Evolutionary conservation across 2,888 invertebrate genomes (phyloP), one percentile per base, ranked within the genome.

Genomic region (Agonum fuliginosum): DNA sequence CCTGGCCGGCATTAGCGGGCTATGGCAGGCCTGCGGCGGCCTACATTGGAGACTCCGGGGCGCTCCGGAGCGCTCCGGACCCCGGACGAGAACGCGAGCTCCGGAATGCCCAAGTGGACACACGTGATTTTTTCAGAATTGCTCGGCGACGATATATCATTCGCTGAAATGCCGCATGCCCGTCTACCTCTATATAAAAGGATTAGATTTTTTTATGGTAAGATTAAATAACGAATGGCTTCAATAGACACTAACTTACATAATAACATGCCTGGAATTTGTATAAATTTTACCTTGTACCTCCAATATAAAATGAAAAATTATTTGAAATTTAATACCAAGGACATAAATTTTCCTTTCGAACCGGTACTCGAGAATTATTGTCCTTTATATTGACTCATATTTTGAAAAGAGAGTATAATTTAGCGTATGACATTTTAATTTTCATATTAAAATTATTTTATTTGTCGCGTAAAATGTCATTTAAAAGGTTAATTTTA

Each of bases 51-150:
- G 43, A 14, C 12, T 14, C 43, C 43, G n/a, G n/a, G n/a, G n/a
- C 37, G 19, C 19, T 41, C 1, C 58, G 30, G 48, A 58, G 30
- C n/a, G n/a, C n/a, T 34, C 37, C 43, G 22, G 41, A 58, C 20
- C 37, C 37, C 10, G 19, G 48, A 65, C 48, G 46, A 30, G 51
- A 30, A 75, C 27, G 70, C 58, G 19, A 70, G 70, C 46, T 27
- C 27, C 46, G 46, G 46, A 70, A 70, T 70, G 46, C 70, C 43
- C 70, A 70, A 70, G 70, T 70, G 70, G 70, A 70, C 27, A 27
- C 46, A 43, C 70, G 43, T 46, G 70, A 70, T 70, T 70, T 70
- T 70, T 70, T 70, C 27, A 41, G 62, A 62, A 67, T 67, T 67
- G 67, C 41, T 22, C 3, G 10, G 22, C 67, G 67, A 67, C 67